phyloP scores from a whole-genome alignment of 1,140 invertebrate species.

The Drosophila melanica region DNA sequence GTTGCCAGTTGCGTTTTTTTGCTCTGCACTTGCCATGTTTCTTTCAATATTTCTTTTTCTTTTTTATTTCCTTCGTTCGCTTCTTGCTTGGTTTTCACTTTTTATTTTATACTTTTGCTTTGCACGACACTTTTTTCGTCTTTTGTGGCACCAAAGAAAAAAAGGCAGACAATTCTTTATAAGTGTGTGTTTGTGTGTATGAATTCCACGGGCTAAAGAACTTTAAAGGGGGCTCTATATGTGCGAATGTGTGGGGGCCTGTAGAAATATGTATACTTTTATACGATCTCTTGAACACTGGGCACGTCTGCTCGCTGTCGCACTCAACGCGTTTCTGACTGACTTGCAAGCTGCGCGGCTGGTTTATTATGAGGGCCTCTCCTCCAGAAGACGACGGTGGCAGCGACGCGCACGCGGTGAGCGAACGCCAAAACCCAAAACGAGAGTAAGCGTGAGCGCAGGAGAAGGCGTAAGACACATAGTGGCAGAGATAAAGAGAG shows the following conservation, averaged over 20 bases:
- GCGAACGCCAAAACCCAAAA: conserved; percentile 10
- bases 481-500: not conserved
- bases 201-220: conserved; percentile 37
- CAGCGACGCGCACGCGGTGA: conserved; percentile 18
- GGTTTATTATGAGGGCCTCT: conserved; percentile 62
- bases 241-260: conserved; percentile 2
- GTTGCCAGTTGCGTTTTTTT: conserved; percentile 64
- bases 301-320: conserved; percentile 56
- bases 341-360: conserved; percentile 66
- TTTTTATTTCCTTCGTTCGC: conserved; percentile 33
- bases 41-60: conserved; percentile 20
- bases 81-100: conserved; percentile 57
- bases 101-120: conserved; percentile 54
- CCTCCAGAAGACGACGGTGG: conserved; percentile 23
- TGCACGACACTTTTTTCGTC: conserved; percentile 60
- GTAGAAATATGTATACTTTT: not conserved
- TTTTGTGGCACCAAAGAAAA: conserved; percentile 64
- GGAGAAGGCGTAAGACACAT: not conserved
- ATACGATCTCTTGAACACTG: conserved; percentile 23
- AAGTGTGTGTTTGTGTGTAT: conserved; percentile 27
- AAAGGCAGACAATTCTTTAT: conserved; percentile 37
- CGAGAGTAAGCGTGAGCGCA: not conserved
- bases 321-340: conserved; percentile 57
- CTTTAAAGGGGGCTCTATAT: conserved; percentile 17
- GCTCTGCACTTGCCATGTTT: conserved; percentile 72